A percentile compares a stretch with the other conserved stretches of the same genome.
Evolutionary conservation across 2,888 invertebrate genomes (phyloP).

Genomic region (Brachyopa scutellaris): DNA sequence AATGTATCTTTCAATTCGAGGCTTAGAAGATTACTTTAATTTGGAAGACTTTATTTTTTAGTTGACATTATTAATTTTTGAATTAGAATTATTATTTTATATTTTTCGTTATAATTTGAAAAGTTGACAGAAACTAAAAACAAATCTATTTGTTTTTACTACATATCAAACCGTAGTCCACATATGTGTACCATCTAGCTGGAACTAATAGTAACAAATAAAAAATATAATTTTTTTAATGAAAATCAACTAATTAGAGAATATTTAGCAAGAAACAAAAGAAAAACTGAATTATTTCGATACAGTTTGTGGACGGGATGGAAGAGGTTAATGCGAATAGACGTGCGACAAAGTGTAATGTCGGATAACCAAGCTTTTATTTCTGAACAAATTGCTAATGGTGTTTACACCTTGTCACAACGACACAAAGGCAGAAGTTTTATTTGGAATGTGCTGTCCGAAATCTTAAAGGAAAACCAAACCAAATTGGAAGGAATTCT

Average conservation of each 20-base stretch:
- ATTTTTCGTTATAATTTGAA: no score
- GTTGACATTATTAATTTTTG: no score
- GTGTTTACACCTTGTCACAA: conserved; percentile 19
- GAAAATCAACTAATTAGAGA: background rate
- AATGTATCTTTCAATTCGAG: no score
- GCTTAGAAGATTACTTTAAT: no score
- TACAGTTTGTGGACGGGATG: background rate
- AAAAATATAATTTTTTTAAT: background rate
- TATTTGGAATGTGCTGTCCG: conserved; percentile 9
- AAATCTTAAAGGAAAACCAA: conserved; percentile 22
- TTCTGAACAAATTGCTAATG: conserved; percentile 19
- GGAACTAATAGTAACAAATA: conserved; percentile 7
- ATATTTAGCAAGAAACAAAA: no score
- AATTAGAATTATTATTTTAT: no score
- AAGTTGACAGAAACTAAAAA: background rate
- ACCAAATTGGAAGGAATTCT: conserved; percentile 34
- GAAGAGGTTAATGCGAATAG: background rate
- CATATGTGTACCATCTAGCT: background rate
- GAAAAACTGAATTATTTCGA: background rate
- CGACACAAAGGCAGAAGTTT: conserved; percentile 6
- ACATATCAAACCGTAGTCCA: no score
- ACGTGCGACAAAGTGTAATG: conserved; percentile 7
- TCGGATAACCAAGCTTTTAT: conserved; percentile 7
- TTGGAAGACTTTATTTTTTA: no score
- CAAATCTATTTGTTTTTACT: background rate